Percentiles rank a stretch among this genome's conserved stretches.
phyloP scores from a whole-genome alignment of 2,113 vertebrate genomes.

The Salminus brasiliensis region DNA sequence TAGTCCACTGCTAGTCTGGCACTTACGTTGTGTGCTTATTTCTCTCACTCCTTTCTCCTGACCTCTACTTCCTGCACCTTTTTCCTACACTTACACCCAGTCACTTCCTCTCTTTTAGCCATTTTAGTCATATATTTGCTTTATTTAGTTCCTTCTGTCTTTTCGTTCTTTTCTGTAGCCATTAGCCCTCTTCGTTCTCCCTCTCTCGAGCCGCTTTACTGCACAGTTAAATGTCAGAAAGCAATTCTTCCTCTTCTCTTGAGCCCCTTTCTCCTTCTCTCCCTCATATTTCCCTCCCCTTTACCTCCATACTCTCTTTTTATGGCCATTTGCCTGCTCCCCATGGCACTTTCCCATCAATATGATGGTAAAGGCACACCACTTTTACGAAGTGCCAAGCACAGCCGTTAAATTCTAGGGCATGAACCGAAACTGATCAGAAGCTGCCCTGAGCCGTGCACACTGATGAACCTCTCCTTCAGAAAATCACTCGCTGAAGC shows the following conservation, averaged over 20 bases:
- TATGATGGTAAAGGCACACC: background rate
- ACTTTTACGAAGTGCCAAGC: slow-evolving; percentile 7
- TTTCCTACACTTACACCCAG: background rate
- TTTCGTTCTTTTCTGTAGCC: background rate
- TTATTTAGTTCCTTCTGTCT: background rate
- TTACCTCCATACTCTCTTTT: slow-evolving; percentile 6
- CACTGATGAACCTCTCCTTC: slow-evolving; percentile 3
- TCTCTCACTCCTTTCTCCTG: slow-evolving; percentile 10
- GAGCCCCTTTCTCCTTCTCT: background rate
- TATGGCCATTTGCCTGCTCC: background rate
- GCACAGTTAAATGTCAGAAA: slow-evolving; percentile 12
- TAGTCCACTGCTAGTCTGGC: slow-evolving; percentile 47
- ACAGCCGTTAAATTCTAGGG: background rate
- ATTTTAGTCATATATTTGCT: background rate
- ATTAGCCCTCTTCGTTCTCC: background rate
- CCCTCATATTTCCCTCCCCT: background rate
- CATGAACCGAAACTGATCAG: background rate
- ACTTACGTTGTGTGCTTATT: slow-evolving; percentile 6
- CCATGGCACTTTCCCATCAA: slow-evolving; percentile 5
- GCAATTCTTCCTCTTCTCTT: background rate
- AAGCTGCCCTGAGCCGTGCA: background rate
- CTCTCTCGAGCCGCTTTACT: background rate
- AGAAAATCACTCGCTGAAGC: slow-evolving; percentile 29
- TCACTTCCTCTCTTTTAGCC: slow-evolving; percentile 28
- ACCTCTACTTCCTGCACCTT: background rate